A percentile compares a stretch with the other conserved stretches of the same genome.
phyloP scores from a whole-genome alignment of 92 coral and sea anemone species.

The Metridium senile region DNA sequence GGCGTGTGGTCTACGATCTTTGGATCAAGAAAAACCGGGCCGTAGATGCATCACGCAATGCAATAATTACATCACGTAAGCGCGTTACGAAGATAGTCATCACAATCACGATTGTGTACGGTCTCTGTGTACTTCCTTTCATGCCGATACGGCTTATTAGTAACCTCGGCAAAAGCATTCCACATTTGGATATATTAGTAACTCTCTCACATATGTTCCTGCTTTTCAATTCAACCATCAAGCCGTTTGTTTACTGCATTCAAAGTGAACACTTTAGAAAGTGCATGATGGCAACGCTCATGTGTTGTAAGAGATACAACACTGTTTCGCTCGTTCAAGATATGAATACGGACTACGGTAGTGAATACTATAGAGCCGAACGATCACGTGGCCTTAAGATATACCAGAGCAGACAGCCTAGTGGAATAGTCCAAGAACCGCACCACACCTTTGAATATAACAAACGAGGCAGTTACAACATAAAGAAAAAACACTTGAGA shows the following conservation, averaged over 20 bases:
- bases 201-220: slow-evolving; percentile 11
- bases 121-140: slow-evolving; percentile 56
- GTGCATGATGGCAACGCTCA: slow-evolving; percentile 12
- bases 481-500: background rate
- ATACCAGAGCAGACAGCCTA: slow-evolving; percentile 4
- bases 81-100: slow-evolving; percentile 63
- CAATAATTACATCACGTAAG: slow-evolving; percentile 49
- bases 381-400: background rate
- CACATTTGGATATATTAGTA: background rate
- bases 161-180: slow-evolving; percentile 4
- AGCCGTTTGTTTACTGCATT: slow-evolving; percentile 25
- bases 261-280: slow-evolving; percentile 34
- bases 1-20: slow-evolving; percentile 59
- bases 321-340: slow-evolving; percentile 5
- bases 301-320: slow-evolving; percentile 4
- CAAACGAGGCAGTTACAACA: background rate
- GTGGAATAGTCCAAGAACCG: slow-evolving; percentile 8
- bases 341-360: background rate
- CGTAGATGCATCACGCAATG: slow-evolving; percentile 43
- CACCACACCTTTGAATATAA: background rate
- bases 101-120: slow-evolving; percentile 48
- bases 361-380: background rate
- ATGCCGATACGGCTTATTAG: slow-evolving; percentile 20
- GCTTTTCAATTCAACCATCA: slow-evolving; percentile 18
- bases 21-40: slow-evolving; percentile 54